phyloP scores from a whole-genome alignment of 2,113 vertebrate species.

The Phodopus roborovskii region DNA sequence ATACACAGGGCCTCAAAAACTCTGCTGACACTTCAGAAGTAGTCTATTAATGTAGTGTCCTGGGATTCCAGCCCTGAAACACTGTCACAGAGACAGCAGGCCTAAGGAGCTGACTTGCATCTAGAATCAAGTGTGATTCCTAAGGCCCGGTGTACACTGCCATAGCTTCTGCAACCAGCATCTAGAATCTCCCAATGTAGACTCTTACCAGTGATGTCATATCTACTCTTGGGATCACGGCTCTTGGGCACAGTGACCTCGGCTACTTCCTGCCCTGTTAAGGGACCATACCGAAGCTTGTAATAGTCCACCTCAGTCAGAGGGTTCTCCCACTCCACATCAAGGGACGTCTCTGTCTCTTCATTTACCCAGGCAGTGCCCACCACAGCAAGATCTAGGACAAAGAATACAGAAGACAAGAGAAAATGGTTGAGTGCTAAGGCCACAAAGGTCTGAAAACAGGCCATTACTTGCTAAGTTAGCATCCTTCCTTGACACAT shows the following conservation, averaged over 20 bases:
- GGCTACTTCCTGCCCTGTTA: slow-evolving; percentile 85
- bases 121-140: not conserved
- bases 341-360: slow-evolving; percentile 90
- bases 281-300: slow-evolving; percentile 87
- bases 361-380: slow-evolving; percentile 88
- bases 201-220: slow-evolving; percentile 90
- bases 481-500: not conserved
- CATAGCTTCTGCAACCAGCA: not conserved
- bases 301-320: slow-evolving; percentile 89
- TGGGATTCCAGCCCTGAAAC: not conserved
- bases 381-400: slow-evolving; percentile 84
- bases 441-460: not conserved
- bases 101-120: accelerated
- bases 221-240: slow-evolving; percentile 89
- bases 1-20: not conserved
- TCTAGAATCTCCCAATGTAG: accelerated
- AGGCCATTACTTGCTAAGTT: not conserved
- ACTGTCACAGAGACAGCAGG: not conserved
- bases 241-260: slow-evolving; percentile 88
- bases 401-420: not conserved
- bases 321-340: slow-evolving; percentile 94
- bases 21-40: not conserved
- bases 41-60: not conserved
- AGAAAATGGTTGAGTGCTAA: not conserved
- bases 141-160: not conserved